Evolutionary conservation across 2,888 invertebrate genomes (phyloP).

Genomic region (Cephus pulcher): DNA sequence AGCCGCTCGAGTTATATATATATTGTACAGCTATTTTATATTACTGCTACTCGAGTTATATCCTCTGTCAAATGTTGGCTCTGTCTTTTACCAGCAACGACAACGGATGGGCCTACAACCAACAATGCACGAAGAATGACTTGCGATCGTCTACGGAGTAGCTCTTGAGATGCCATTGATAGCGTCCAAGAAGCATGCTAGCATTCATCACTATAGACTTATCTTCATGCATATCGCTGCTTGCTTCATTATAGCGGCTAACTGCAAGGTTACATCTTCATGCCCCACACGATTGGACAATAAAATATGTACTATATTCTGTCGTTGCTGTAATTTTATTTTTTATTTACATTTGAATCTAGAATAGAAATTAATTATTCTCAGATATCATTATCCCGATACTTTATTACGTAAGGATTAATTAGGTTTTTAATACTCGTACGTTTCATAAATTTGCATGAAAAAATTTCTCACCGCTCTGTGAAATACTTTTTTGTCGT

Average conservation of each 20-base stretch:
- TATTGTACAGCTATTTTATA: not conserved
- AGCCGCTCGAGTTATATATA: not conserved
- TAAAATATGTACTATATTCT: not conserved
- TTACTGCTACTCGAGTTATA: not conserved
- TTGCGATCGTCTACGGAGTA: slow-evolving; percentile 37
- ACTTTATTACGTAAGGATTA: not conserved
- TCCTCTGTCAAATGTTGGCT: not conserved
- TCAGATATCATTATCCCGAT: not conserved
- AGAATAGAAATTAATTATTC: not conserved
- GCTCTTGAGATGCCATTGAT: slow-evolving; percentile 43
- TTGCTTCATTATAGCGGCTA: slow-evolving; percentile 41
- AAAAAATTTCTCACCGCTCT: not conserved
- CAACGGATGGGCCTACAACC: not conserved
- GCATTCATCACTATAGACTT: slow-evolving; percentile 48
- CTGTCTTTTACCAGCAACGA: not conserved
- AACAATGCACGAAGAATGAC: slow-evolving; percentile 33
- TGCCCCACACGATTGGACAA: slow-evolving; percentile 28
- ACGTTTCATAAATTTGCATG: not conserved
- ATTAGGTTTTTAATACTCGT: not conserved
- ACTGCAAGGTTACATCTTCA: slow-evolving; percentile 42
- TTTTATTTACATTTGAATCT: not conserved
- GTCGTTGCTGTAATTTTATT: not conserved
- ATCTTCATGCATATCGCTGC: slow-evolving; percentile 41
- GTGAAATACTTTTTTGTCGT: not conserved
- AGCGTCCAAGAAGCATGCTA: slow-evolving; percentile 36